Evolutionary conservation across 1,140 invertebrate species (phyloP).

Genomic region (Pogonomyrmex californicus): DNA sequence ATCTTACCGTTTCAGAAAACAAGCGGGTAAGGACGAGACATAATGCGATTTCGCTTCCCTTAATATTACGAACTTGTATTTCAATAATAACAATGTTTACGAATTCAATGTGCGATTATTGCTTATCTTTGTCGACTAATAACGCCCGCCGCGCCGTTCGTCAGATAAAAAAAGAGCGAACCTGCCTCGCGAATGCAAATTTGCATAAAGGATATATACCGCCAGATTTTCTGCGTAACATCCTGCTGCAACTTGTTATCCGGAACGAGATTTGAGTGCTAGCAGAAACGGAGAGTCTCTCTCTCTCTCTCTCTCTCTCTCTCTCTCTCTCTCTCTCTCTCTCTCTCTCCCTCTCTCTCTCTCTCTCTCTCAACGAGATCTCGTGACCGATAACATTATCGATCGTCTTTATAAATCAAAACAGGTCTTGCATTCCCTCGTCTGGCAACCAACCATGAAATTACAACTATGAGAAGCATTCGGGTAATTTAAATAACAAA

Average conservation of each 20-base stretch:
- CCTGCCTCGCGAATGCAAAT: constrained; percentile 11
- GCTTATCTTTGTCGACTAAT: constrained; percentile 17
- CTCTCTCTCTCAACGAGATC: constrained; percentile 15
- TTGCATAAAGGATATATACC: constrained; percentile 50
- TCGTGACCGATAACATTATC: constrained; percentile 25
- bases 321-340: background rate
- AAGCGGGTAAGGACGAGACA: background rate
- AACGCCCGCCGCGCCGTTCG: background rate
- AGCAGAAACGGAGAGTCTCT: constrained; percentile 10
- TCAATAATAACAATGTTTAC: constrained; percentile 5
- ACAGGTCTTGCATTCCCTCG: constrained; percentile 9
- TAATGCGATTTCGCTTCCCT: constrained; percentile 18
- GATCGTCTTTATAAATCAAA: constrained; percentile 29
- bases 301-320: background rate
- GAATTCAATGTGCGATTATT: constrained; percentile 16
- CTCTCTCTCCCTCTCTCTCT: no score
- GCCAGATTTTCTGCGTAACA: constrained; percentile 27
- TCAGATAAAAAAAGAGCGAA: constrained; percentile 14
- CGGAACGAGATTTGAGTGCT: constrained; percentile 10
- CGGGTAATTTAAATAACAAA: background rate
- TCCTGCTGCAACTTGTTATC: constrained; percentile 33
- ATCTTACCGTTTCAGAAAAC: constrained; percentile 38
- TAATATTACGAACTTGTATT: background rate
- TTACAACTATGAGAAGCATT: background rate
- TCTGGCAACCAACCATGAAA: background rate